Percentiles rank a stretch among this genome's conserved stretches.
phyloP scores from a whole-genome alignment of 2,797 vertebrate genomes.

The Rhinichthys osculus region DNA sequence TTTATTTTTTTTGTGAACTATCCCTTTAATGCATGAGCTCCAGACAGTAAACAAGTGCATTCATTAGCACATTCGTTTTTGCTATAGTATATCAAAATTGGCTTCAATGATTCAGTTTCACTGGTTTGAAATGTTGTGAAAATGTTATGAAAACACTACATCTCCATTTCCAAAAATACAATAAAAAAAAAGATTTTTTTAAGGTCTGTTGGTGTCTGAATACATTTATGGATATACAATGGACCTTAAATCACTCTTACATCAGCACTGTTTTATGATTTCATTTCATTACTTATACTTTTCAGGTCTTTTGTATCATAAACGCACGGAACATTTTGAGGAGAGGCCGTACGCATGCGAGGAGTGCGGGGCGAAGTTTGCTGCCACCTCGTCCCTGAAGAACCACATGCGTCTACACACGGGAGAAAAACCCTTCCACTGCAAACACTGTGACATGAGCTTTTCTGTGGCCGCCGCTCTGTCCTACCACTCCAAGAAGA shows the following conservation, averaged over 20 bases:
- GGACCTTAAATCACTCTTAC: background rate
- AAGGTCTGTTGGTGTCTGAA: no score
- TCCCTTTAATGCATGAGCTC: no score
- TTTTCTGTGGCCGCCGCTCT: conserved; percentile 89
- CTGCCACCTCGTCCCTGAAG: conserved; percentile 89
- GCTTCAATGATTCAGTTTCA: background rate
- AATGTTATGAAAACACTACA: background rate
- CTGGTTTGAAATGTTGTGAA: background rate
- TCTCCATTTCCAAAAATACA: background rate
- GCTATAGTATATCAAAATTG: no score
- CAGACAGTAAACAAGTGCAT: no score
- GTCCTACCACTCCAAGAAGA: conserved; percentile 92
- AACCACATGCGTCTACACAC: conserved; percentile 89
- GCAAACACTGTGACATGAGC: conserved; percentile 89
- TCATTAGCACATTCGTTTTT: no score
- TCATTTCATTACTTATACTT: background rate
- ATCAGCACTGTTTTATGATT: background rate
- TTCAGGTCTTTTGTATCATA: conserved; percentile 90
- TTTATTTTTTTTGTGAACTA: no score
- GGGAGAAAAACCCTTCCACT: conserved; percentile 86
- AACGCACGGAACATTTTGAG: conserved; percentile 88
- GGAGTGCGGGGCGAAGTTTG: conserved; percentile 86
- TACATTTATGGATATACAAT: no score
- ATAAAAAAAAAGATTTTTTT: background rate
- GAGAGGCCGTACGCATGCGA: conserved; percentile 88